phyloP scores from a whole-genome alignment of 2,888 invertebrate species.

The Smittia sp. region DNA sequence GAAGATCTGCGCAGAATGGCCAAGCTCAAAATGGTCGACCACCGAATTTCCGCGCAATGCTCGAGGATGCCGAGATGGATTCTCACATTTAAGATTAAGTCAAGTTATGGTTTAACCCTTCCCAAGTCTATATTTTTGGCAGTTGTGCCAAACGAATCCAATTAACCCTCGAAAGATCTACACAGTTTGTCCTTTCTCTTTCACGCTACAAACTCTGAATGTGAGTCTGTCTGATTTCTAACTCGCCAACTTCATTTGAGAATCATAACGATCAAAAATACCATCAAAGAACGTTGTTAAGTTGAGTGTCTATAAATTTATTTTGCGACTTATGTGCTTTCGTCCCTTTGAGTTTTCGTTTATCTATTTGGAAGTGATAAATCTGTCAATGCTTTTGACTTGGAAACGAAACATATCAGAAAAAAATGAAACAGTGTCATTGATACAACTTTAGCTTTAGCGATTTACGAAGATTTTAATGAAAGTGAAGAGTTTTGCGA shows the following conservation, averaged over 20 bases:
- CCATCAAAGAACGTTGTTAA: too few relatives aligned
- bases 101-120: not conserved
- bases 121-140: not conserved
- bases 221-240: too few relatives aligned
- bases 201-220: too few relatives aligned
- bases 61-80: constrained; percentile 50
- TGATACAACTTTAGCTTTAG: too few relatives aligned
- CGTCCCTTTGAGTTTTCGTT: too few relatives aligned
- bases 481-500: too few relatives aligned
- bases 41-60: constrained; percentile 51
- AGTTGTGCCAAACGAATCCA: constrained; percentile 9
- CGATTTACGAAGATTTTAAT: too few relatives aligned
- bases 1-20: constrained; percentile 43
- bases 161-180: not conserved
- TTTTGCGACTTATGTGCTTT: too few relatives aligned
- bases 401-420: not conserved
- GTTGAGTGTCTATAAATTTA: too few relatives aligned
- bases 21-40: constrained; percentile 46
- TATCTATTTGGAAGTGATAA: not conserved
- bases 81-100: constrained; percentile 38
- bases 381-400: not conserved
- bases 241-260: too few relatives aligned
- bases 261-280: too few relatives aligned
- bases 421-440: not conserved
- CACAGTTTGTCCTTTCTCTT: not conserved